Base-by-base conservation (phyloP, 2,113 vertebrate species). In the Actenoides lindsayi region DNA sequence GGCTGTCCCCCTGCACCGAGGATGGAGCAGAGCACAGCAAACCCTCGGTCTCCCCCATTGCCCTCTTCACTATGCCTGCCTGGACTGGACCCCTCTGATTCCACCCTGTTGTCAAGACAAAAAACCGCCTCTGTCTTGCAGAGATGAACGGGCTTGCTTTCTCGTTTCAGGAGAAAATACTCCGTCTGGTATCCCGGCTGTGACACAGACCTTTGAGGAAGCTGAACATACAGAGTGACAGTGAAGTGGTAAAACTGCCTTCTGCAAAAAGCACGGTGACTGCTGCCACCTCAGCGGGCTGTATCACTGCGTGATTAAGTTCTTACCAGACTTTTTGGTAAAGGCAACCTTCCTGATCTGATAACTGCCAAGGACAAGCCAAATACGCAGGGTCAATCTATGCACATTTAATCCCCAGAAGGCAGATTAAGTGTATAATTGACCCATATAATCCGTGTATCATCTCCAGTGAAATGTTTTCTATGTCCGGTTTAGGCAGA, bases 381-480 rank as follows among this genome's bases (percentile, higher is more conserved):
- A 99, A 99, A 99, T 98, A 98, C 98, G 94, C 97, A 78, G 98
- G 99, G 99, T 99, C 99, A 99, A 99, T 99, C 99, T 99, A 98
- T 98, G 98, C 98, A 98, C 96, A 95, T 96, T 97, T 99, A 99
- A 99, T 99, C 98, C 98, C 95, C 98, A 98, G 97, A 98, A 99
- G 98, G 98, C 98, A 99, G 99, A 99, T 99, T 99, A 99, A 99
- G 98, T 98, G 98, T 99, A 99, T 99, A 99, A 99, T 99, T 99
- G 99, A 99, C 99, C 98, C 98, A 97, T 98, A 98, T 99, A 99
- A 99, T 99, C 99, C 98, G 97, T 80, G 95, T 98, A 99, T 99
- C 98, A 98, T 98, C 98, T 98, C 97, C 97, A 98, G 98, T 98
- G 97, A 96, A 97, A 97, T 97, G 98, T 97, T 98, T 97, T 96